Percentiles rank a stretch among this genome's conserved stretches.
phyloP scores from a whole-genome alignment of 2,888 invertebrate genomes.

The Zygaena filipendulae region DNA sequence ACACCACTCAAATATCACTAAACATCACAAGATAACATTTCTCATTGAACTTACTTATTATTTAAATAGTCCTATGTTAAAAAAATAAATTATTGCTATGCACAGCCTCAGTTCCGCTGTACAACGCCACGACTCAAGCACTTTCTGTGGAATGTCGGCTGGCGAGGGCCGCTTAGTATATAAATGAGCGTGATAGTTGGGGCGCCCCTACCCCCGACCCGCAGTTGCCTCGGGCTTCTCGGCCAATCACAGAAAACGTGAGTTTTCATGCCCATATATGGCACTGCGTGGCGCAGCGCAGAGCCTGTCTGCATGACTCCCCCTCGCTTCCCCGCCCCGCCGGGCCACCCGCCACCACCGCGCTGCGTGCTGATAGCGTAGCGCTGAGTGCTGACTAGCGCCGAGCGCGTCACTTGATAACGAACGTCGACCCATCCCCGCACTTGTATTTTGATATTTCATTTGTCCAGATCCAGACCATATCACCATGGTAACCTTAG shows the following conservation, averaged over 20 bases:
- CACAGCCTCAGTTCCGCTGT: slow-evolving; percentile 62
- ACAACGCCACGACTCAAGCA: slow-evolving; percentile 60
- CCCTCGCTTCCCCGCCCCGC: slow-evolving; percentile 26
- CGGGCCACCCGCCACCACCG: slow-evolving; percentile 18
- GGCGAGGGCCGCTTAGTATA: slow-evolving; percentile 61
- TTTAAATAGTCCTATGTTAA: slow-evolving; percentile 65
- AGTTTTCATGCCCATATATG: slow-evolving; percentile 75
- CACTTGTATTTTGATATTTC: too few relatives aligned
- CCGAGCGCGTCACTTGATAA: slow-evolving; percentile 50
- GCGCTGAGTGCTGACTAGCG: too few relatives aligned
- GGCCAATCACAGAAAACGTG: slow-evolving; percentile 54
- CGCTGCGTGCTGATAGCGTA: slow-evolving; percentile 23
- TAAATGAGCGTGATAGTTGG: slow-evolving; percentile 65
- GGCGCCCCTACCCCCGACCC: slow-evolving; percentile 64
- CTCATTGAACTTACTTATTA: slow-evolving; percentile 63
- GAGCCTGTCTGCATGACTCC: slow-evolving; percentile 51
- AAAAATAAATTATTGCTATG: slow-evolving; percentile 66
- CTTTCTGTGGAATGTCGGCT: slow-evolving; percentile 64
- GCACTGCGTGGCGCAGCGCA: slow-evolving; percentile 70
- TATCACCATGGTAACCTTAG: too few relatives aligned
- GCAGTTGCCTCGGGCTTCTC: slow-evolving; percentile 61
- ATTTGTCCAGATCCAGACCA: too few relatives aligned
- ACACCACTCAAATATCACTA: slow-evolving; percentile 28
- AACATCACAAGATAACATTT: slow-evolving; percentile 24
- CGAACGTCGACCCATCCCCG: too few relatives aligned